These are phyloP conservation scores for Erynnis tages DNA, from an alignment of 2,888 invertebrate genomes.

Conservation along the genomic window DNA sequence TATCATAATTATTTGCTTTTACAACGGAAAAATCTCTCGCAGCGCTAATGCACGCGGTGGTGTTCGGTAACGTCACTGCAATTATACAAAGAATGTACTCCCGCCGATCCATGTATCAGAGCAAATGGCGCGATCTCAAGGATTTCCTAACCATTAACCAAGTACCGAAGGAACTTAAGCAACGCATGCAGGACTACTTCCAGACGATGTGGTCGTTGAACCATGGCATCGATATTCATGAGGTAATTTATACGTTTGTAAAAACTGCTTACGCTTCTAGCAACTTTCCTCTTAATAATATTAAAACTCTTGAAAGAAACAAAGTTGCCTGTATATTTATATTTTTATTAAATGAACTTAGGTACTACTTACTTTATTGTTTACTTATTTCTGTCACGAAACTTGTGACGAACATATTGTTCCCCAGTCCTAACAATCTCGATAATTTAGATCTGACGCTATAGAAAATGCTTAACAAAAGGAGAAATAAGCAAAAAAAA, in stretches of 20 bases:
- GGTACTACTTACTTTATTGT: too few relatives aligned
- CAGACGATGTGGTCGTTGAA: conserved; percentile 99
- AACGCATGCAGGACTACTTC: conserved; percentile 98
- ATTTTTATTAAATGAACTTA: too few relatives aligned
- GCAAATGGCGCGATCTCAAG: conserved; percentile 96
- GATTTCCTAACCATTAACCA: conserved; percentile 97
- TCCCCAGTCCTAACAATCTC: background rate
- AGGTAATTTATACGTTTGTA: conserved; percentile 80
- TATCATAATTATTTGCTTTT: conserved; percentile 28
- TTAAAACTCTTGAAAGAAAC: background rate
- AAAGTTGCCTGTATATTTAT: too few relatives aligned
- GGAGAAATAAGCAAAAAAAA: background rate
- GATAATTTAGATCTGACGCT: conserved; percentile 6
- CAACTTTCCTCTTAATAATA: background rate
- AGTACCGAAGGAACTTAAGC: conserved; percentile 96
- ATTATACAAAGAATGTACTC: conserved; percentile 99
- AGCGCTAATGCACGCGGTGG: conserved; percentile 99
- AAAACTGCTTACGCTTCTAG: background rate
- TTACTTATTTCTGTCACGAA: background rate
- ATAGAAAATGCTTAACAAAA: conserved; percentile 2
- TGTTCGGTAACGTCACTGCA: conserved; percentile 98
- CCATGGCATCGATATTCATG: conserved; percentile 97
- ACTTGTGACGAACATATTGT: background rate
- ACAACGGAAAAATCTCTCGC: conserved; percentile 32
- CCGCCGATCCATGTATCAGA: conserved; percentile 94